Evolutionary conservation across 2,888 invertebrate species (phyloP).

Genomic region (Aquatica leii): DNA sequence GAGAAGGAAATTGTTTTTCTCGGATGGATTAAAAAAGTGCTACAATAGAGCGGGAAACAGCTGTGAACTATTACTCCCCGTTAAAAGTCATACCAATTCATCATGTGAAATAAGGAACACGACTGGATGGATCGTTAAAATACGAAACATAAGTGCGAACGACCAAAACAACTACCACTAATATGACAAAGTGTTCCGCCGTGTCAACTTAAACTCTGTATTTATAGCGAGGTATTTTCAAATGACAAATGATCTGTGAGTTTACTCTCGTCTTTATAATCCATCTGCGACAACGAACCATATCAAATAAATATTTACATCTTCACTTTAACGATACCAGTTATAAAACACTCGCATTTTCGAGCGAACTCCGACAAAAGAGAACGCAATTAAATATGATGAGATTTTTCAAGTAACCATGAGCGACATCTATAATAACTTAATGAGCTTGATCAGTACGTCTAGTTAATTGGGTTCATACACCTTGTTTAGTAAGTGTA

Average conservation of each 20-base stretch:
- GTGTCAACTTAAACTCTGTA: slow-evolving; percentile 42
- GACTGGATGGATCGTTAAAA: slow-evolving; percentile 54
- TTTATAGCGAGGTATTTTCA: slow-evolving; percentile 51
- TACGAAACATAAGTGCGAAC: slow-evolving; percentile 56
- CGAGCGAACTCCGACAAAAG: not conserved
- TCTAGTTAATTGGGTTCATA: slow-evolving; percentile 47
- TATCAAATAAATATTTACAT: slow-evolving; percentile 22
- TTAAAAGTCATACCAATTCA: slow-evolving; percentile 49
- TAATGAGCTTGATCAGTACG: slow-evolving; percentile 41
- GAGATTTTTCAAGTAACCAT: slow-evolving; percentile 14
- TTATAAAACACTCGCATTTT: not conserved
- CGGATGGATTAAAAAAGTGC: slow-evolving; percentile 35
- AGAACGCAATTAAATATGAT: slow-evolving; percentile 3
- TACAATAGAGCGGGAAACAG: slow-evolving; percentile 48
- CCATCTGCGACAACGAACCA: slow-evolving; percentile 51
- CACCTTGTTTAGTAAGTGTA: slow-evolving; percentile 47
- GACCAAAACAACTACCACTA: slow-evolving; percentile 48
- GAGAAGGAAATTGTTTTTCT: not conserved
- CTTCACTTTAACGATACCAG: not conserved
- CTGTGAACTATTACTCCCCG: slow-evolving; percentile 52
- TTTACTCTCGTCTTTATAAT: slow-evolving; percentile 48
- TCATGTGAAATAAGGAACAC: slow-evolving; percentile 48
- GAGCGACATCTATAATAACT: slow-evolving; percentile 43
- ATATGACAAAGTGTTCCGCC: slow-evolving; percentile 53
- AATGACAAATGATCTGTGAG: slow-evolving; percentile 55